phyloP scores from a whole-genome alignment of 2,888 invertebrate genomes.

The Endomychus coccineus region DNA sequence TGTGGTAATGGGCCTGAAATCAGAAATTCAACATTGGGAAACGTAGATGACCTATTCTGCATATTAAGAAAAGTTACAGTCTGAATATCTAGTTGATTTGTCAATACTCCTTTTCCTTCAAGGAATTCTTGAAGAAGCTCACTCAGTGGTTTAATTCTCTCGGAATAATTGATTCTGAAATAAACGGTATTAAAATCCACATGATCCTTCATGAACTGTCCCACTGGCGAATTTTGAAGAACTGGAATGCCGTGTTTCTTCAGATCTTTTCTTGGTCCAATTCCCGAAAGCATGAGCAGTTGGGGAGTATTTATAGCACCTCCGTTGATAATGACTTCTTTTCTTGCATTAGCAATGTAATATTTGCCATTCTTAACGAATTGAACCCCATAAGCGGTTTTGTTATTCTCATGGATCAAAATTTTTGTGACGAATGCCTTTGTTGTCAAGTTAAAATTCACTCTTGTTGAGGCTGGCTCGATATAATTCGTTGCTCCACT shows the following conservation, averaged over 20 bases:
- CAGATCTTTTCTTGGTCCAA: slow-evolving; percentile 28
- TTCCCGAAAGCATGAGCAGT: slow-evolving; percentile 30
- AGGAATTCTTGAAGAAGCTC: slow-evolving; percentile 21
- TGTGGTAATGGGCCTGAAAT: no score
- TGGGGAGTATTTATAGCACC: slow-evolving; percentile 73
- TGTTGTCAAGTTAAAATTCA: slow-evolving; percentile 67
- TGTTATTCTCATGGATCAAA: slow-evolving; percentile 59
- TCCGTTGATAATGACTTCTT: slow-evolving; percentile 77
- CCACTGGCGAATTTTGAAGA: slow-evolving; percentile 28
- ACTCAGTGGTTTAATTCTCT: slow-evolving; percentile 5
- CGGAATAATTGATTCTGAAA: slow-evolving; percentile 17
- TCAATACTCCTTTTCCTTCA: slow-evolving; percentile 21
- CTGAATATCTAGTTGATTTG: slow-evolving; percentile 13
- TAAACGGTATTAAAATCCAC: slow-evolving; percentile 23
- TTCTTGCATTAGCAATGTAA: slow-evolving; percentile 58
- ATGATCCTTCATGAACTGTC: slow-evolving; percentile 28
- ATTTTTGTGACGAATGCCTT: slow-evolving; percentile 67
- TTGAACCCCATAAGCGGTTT: slow-evolving; percentile 61
- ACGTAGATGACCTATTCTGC: not conserved
- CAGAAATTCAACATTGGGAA: slow-evolving; percentile 12
- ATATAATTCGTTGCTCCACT: slow-evolving; percentile 77
- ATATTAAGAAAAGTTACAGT: slow-evolving; percentile 10
- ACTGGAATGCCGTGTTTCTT: slow-evolving; percentile 22
- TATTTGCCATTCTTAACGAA: slow-evolving; percentile 61
- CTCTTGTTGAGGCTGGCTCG: slow-evolving; percentile 60